phyloP scores from a whole-genome alignment of 2,113 vertebrate genomes.

The Dicerorhinus sumatrensis region DNA sequence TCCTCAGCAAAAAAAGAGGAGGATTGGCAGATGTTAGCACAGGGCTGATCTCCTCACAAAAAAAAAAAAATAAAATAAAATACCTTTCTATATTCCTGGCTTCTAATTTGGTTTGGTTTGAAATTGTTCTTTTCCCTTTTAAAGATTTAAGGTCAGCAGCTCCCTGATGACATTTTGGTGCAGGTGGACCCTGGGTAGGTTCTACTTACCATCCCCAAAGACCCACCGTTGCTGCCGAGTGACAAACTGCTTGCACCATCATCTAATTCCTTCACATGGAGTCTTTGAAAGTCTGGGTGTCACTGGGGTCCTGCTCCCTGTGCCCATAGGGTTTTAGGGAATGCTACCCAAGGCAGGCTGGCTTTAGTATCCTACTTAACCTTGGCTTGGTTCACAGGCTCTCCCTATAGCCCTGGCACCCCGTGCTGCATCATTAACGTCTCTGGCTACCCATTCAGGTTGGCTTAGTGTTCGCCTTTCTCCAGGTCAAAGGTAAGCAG shows the following conservation, averaged over 20 bases:
- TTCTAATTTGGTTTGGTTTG: background rate
- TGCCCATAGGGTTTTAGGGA: background rate
- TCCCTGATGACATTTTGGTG: background rate
- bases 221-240: background rate
- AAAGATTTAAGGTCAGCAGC: background rate
- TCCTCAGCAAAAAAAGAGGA: too few relatives aligned
- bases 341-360: background rate
- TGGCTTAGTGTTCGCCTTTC: background rate
- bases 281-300: background rate
- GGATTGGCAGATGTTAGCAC: too few relatives aligned
- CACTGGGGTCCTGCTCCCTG: background rate
- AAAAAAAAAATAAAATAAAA: too few relatives aligned
- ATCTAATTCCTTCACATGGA: background rate
- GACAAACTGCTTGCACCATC: background rate
- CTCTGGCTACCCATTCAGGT: background rate
- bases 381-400: background rate
- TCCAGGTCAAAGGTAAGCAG: background rate
- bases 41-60: too few relatives aligned
- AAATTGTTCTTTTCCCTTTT: conserved; percentile 3
- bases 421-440: background rate
- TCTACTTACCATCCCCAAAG: background rate
- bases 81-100: background rate
- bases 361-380: background rate
- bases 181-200: background rate
- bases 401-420: background rate